Percentiles rank a stretch among this genome's conserved stretches.
These are phyloP conservation scores for Galagoides demidoff DNA, from an alignment of 2,797 vertebrate genomes.

Conservation along the genomic window DNA sequence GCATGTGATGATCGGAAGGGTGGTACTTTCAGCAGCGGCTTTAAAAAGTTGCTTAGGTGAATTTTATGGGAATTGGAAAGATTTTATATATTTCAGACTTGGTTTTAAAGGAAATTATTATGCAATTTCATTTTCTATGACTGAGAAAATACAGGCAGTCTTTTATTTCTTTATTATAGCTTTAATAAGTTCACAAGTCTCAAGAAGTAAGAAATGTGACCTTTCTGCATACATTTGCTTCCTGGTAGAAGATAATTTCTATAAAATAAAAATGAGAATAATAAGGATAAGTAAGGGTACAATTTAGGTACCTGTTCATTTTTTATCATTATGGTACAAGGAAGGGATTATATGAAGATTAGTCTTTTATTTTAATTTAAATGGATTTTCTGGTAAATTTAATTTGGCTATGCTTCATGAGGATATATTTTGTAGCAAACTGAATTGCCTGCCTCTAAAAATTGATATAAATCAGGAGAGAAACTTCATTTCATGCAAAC, in stretches of 20 bases:
- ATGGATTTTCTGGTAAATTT: constrained; percentile 87
- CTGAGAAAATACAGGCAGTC: neutral
- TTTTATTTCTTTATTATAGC: constrained; percentile 20
- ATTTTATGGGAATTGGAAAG: neutral
- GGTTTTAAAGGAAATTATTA: neutral
- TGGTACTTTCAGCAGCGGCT: neutral
- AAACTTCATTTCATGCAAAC: constrained; percentile 88
- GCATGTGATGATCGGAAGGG: neutral
- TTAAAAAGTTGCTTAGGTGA: neutral
- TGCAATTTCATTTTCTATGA: constrained; percentile 7
- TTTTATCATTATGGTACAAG: constrained; percentile 79
- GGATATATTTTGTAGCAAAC: constrained; percentile 82
- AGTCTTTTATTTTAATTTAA: constrained; percentile 89
- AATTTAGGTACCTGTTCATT: constrained; percentile 73
- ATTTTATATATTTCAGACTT: constrained; percentile 5
- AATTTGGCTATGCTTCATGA: constrained; percentile 88
- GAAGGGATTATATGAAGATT: constrained; percentile 78
- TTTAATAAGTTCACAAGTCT: constrained; percentile 37
- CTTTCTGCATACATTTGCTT: constrained; percentile 46
- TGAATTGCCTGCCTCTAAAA: constrained; percentile 86
- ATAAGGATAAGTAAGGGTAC: constrained; percentile 73
- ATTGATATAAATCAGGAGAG: constrained; percentile 87
- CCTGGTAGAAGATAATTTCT: constrained; percentile 74
- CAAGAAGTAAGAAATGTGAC: neutral
- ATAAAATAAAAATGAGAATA: constrained; percentile 77